phyloP scores from a whole-genome alignment of 2,113 vertebrate genomes.

The Prolemur simus region DNA sequence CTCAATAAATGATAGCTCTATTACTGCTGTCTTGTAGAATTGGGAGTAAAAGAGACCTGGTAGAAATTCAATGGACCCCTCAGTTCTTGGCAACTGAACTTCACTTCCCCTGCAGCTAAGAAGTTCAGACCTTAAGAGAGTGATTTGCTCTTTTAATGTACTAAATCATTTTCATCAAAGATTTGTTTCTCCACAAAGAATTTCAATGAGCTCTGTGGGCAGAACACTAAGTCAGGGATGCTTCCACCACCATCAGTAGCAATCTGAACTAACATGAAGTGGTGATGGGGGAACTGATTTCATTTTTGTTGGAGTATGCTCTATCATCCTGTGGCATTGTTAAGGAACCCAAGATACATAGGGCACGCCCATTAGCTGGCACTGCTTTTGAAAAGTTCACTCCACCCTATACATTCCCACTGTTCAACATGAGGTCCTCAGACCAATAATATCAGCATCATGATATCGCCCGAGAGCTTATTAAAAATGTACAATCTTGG shows the following conservation, averaged over 20 bases:
- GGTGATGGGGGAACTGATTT: neutral
- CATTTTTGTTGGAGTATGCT: neutral
- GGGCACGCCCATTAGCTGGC: neutral
- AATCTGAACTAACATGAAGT: neutral
- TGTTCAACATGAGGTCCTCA: neutral
- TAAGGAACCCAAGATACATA: neutral
- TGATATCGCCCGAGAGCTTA: neutral
- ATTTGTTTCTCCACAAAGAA: neutral
- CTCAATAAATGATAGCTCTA: neutral
- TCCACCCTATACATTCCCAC: neutral
- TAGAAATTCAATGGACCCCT: neutral
- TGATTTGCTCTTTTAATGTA: neutral
- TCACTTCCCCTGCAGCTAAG: constrained; percentile 18
- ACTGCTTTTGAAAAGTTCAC: neutral
- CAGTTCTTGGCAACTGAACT: neutral
- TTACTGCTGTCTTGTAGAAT: neutral
- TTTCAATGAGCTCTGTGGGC: neutral
- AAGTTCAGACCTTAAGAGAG: neutral
- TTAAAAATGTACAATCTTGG: neutral
- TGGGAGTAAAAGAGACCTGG: neutral
- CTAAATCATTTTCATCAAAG: neutral
- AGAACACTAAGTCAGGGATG: neutral
- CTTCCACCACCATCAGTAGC: neutral
- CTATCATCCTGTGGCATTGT: neutral
- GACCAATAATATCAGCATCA: neutral